Base-by-base conservation (phyloP, 2,888 invertebrate species). In the Noctua janthina region DNA sequence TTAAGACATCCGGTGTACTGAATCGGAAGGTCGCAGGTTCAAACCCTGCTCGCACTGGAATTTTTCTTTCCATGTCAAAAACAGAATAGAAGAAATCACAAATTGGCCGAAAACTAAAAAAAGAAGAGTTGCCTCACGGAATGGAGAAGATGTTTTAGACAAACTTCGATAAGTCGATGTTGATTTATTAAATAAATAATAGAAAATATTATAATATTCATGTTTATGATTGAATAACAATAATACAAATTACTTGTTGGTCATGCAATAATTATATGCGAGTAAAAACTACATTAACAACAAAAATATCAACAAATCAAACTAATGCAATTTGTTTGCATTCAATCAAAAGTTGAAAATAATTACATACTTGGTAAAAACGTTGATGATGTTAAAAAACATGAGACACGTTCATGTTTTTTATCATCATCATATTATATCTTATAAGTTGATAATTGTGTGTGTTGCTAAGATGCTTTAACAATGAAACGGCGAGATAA, bases 211-310 rank as follows among this genome's bases (percentile, higher is more conserved):
- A 66, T n/a, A 29, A 20, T 2, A 80, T 11, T 80, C 54, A 29
- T 81, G 82, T 81, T 75, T 62, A 23, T 39, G 20, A 62, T 39
- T 62, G 23, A 62, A 56, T 69, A 69, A 75, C 74, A 74, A 62
- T 62, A 62, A 54, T 15, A 81, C 35, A 81, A 81, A 69, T 81
- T 39, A 54, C 54, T 75, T 6, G 35, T 81, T 56, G 59, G 75
- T 56, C 82, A 81, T 76, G 75, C 54, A 81, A 69, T 81, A 49
- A 81, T 81, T 74, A 69, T 54, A 81, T 10, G 64, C 17, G 69
- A 64, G 39, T 81, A 75, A 69, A 56, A 69, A 75, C 29, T 62
- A 46, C 54, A 69, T 69, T 54, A 23, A n/a, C 68, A 17, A 62
- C 51, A 69, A 67, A 79, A 54, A 71, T 79, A 64, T 46, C 46